Conservation (phyloP, 2,113 vertebrate species). For the Willisornis vidua region DNA sequence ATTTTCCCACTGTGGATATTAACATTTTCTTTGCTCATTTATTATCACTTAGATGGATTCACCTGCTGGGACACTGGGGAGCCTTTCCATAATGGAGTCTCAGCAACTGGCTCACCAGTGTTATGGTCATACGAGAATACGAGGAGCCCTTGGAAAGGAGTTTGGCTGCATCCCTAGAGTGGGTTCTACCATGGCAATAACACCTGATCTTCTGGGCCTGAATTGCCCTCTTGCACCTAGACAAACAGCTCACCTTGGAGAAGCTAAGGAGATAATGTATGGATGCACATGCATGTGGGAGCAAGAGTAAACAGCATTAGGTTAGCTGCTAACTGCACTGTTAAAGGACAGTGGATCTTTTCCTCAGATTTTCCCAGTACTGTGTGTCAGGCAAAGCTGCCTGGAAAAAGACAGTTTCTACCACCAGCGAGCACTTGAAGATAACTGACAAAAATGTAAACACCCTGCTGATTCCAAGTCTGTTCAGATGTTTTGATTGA, state of each 20-base stretch:
- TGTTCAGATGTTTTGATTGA: not conserved
- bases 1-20: not conserved
- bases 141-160: not conserved
- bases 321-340: not conserved
- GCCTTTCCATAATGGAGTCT: not conserved
- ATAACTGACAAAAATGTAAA: conserved; percentile 15
- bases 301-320: not conserved
- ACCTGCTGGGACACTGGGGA: not conserved
- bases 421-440: not conserved
- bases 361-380: not conserved
- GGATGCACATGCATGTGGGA: not conserved
- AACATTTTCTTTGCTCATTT: accelerated
- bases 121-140: not conserved
- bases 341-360: not conserved
- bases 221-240: not conserved
- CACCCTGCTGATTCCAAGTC: not conserved
- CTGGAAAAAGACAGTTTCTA: not conserved
- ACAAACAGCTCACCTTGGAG: not conserved
- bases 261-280: not conserved
- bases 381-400: not conserved
- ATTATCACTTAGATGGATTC: not conserved
- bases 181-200: not conserved
- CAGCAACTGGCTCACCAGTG: accelerated
- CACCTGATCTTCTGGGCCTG: not conserved
- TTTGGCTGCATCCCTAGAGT: not conserved